Evolutionary conservation across 2,888 invertebrate species (phyloP).

Genomic region (Cheilosia scutellata): DNA sequence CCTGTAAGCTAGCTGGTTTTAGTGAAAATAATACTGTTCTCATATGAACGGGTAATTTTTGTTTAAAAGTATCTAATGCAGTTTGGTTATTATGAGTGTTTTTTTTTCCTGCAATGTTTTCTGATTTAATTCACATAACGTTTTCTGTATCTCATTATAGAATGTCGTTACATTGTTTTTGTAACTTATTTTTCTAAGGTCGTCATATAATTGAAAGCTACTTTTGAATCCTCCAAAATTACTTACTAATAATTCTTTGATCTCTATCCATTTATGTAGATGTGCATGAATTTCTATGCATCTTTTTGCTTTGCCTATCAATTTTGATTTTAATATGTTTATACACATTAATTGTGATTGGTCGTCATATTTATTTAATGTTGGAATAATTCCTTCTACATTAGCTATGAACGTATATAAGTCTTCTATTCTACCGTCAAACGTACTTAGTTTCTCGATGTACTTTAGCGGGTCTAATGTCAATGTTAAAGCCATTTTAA

Average conservation of each 20-base stretch:
- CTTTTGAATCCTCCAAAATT: slow-evolving; percentile 15
- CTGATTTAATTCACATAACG: slow-evolving; percentile 7
- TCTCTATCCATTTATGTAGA: not conserved
- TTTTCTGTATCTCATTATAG: slow-evolving; percentile 4
- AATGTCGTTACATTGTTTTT: slow-evolving; percentile 1
- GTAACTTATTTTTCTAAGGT: slow-evolving; percentile 5
- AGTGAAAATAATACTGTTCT: not conserved
- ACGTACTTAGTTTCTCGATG: no score
- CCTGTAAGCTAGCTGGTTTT: not conserved
- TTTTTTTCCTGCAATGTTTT: slow-evolving; percentile 2
- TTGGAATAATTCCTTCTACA: no score
- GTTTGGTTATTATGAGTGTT: not conserved
- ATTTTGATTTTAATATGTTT: no score
- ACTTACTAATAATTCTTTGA: not conserved
- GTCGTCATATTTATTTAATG: no score
- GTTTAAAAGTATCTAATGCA: not conserved
- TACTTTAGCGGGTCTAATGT: no score
- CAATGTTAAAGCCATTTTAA: no score
- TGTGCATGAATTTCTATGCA: not conserved
- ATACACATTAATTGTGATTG: no score
- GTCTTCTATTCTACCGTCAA: no score
- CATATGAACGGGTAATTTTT: not conserved
- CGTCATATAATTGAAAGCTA: slow-evolving; percentile 3
- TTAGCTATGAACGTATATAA: no score
- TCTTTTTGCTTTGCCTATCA: not conserved